Conservation (phyloP, 1,140 invertebrate genomes). For the Harpegnathos saltator region DNA sequence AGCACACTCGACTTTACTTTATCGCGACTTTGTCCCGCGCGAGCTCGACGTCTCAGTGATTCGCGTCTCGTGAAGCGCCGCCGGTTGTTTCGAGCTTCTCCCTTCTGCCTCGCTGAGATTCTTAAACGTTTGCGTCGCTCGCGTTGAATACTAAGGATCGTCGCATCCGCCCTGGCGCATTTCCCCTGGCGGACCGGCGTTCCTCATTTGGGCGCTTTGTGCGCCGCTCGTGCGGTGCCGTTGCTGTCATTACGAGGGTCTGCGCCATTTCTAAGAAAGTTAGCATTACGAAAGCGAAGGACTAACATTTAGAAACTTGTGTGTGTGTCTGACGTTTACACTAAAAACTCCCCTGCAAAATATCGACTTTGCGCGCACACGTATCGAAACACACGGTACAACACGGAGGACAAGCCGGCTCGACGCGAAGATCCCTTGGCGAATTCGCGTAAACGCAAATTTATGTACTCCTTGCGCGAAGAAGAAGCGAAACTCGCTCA, state of each 20-base stretch:
- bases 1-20: conserved; percentile 35
- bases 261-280: conserved; percentile 8
- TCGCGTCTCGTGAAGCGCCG: conserved; percentile 37
- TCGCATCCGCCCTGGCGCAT: conserved; percentile 75
- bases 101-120: conserved; percentile 59
- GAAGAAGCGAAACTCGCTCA: neutral
- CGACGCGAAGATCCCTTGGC: conserved; percentile 21
- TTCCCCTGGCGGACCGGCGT: conserved; percentile 65
- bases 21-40: conserved; percentile 18
- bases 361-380: no score
- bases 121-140: conserved; percentile 70
- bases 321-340: no score
- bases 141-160: conserved; percentile 75
- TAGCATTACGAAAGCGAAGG: conserved; percentile 14
- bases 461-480: neutral
- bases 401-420: neutral
- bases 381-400: neutral
- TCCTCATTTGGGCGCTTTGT: conserved; percentile 73
- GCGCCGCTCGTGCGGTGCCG: conserved; percentile 33
- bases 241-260: conserved; percentile 8
- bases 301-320: conserved; percentile 28
- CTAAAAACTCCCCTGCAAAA: no score
- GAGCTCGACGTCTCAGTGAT: neutral
- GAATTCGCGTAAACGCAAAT: conserved; percentile 35
- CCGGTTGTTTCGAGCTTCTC: conserved; percentile 30